Percentiles rank a stretch among this genome's conserved stretches.
Conservation (phyloP, 1,140 invertebrate species). For the Drosophila sturtevanti region DNA sequence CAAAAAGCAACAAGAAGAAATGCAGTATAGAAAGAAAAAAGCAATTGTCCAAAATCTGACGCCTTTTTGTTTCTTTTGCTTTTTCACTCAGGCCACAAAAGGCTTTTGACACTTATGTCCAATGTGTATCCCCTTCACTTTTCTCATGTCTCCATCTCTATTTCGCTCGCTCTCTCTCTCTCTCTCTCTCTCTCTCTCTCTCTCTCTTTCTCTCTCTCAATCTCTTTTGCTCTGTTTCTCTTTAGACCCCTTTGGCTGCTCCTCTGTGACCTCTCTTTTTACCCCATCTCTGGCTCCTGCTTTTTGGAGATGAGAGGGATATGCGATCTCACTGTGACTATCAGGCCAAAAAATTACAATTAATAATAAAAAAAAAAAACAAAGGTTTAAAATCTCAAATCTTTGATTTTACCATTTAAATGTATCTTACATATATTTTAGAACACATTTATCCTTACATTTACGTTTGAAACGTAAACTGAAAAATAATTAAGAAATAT, state of each 20-base stretch:
- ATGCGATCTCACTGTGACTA: background rate
- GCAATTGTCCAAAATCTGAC: slow-evolving; percentile 56
- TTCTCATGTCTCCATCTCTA: background rate
- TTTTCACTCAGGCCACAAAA: slow-evolving; percentile 48
- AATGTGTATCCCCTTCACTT: slow-evolving; percentile 19
- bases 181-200: background rate
- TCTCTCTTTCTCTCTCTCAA: background rate
- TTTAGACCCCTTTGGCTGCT: too few species aligned
- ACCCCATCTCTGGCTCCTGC: too few species aligned
- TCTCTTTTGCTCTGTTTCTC: too few species aligned
- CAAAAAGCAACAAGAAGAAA: background rate
- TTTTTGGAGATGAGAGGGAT: background rate
- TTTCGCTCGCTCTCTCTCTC: background rate
- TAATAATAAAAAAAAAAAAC: too few species aligned
- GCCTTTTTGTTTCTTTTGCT: slow-evolving; percentile 17
- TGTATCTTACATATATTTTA: too few species aligned
- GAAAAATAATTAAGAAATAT: too few species aligned
- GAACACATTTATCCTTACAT: too few species aligned
- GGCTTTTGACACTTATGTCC: slow-evolving; percentile 59
- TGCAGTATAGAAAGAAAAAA: slow-evolving; percentile 3
- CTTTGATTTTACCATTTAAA: too few species aligned
- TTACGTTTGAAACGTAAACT: too few species aligned
- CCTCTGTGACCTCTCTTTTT: too few species aligned
- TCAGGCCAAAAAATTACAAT: too few species aligned
- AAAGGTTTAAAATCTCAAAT: too few species aligned